Conservation (phyloP, 2,797 vertebrate genomes). For the Columba guinea region DNA sequence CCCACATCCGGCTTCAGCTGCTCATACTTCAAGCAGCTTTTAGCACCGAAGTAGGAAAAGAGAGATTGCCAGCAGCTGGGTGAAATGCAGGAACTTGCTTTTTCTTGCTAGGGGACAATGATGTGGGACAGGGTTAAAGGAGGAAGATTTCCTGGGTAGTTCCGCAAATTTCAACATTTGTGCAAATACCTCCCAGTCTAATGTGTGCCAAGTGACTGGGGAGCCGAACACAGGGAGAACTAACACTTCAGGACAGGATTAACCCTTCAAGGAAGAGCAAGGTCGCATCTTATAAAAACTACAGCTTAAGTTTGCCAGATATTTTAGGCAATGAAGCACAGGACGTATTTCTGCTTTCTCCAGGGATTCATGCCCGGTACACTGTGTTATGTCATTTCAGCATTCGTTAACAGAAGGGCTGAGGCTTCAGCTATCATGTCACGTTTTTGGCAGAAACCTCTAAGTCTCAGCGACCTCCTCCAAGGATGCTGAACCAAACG, state of each 20-base stretch:
- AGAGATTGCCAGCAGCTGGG: not conserved
- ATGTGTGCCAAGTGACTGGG: not conserved
- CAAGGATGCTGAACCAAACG: not conserved
- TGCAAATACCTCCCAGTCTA: not conserved
- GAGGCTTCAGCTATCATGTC: not conserved
- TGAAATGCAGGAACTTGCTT: not conserved
- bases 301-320: not conserved
- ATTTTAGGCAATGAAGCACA: not conserved
- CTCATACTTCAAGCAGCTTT: constrained; percentile 41
- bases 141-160: not conserved
- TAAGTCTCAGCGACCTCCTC: constrained; percentile 18
- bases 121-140: not conserved
- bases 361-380: not conserved
- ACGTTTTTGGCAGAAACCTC: not conserved
- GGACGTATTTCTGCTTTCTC: not conserved
- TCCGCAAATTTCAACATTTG: not conserved
- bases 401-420: not conserved
- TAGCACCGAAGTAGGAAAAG: not conserved
- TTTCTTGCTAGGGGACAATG: not conserved
- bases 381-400: not conserved
- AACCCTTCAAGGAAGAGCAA: not conserved
- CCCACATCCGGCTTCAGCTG: not conserved
- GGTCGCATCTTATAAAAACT: not conserved
- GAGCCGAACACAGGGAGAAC: not conserved
- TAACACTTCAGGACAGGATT: not conserved